phyloP scores from a whole-genome alignment of 1,140 invertebrate genomes.

The Streblospio benedicti region DNA sequence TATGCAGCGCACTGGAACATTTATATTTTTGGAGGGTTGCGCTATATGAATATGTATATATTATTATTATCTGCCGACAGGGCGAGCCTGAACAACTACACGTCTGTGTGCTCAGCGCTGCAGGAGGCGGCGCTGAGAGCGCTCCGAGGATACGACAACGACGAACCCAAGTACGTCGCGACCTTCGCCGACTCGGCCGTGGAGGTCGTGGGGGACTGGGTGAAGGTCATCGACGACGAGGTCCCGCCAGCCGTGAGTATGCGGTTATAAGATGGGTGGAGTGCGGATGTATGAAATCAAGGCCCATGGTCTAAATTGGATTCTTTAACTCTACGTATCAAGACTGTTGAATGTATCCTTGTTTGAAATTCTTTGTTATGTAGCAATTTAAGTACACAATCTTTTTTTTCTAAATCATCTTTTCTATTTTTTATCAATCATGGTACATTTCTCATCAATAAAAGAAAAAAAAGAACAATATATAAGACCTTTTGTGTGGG shows the following conservation, averaged over 20 bases:
- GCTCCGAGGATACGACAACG: constrained; percentile 19
- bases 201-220: constrained; percentile 51
- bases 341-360: not conserved
- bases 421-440: too few species aligned
- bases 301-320: not conserved
- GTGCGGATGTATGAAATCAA: not conserved
- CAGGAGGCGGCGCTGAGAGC: constrained; percentile 24
- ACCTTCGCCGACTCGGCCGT: constrained; percentile 54
- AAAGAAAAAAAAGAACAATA: too few species aligned
- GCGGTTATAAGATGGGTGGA: constrained; percentile 31
- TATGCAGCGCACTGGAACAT: too few species aligned
- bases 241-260: constrained; percentile 25
- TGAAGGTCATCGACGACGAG: constrained; percentile 38
- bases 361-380: not conserved
- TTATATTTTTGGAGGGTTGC: too few species aligned
- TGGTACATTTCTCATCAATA: too few species aligned
- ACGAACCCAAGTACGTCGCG: constrained; percentile 46
- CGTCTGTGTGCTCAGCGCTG: constrained; percentile 22
- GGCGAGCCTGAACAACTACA: constrained; percentile 18
- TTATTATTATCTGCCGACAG: too few species aligned
- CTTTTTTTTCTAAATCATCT: too few species aligned
- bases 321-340: not conserved
- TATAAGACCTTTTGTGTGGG: too few species aligned
- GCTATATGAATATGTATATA: too few species aligned
- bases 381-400: too few species aligned